Percentiles rank a stretch among this genome's conserved stretches.
phyloP scores from a whole-genome alignment of 2,113 vertebrate species.

The Nycticryphes semicollaris region DNA sequence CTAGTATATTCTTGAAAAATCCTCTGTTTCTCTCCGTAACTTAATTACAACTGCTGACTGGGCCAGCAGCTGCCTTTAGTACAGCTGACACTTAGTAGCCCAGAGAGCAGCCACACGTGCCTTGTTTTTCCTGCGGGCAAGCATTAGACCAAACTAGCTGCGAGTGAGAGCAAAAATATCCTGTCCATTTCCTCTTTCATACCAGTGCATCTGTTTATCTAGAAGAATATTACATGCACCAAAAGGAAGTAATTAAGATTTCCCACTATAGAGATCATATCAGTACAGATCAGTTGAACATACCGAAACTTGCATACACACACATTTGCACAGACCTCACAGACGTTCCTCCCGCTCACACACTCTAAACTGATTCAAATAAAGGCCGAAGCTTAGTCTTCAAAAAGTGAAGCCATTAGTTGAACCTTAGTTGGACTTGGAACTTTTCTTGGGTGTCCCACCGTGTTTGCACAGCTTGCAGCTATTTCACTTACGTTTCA shows the following conservation, averaged over 20 bases:
- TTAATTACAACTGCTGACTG: not conserved
- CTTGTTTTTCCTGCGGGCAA: not conserved
- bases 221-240: not conserved
- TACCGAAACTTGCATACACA: not conserved
- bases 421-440: not conserved
- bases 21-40: not conserved
- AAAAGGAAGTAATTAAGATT: not conserved
- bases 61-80: not conserved
- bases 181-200: not conserved
- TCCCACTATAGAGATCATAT: not conserved
- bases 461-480: not conserved
- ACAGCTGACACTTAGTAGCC: not conserved
- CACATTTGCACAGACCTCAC: not conserved
- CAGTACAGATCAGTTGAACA: not conserved
- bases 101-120: not conserved
- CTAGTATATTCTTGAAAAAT: not conserved
- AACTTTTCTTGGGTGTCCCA: not conserved
- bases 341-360: not conserved
- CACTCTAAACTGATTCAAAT: not conserved
- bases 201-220: not conserved
- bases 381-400: not conserved
- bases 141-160: not conserved
- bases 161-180: not conserved
- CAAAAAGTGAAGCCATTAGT: not conserved
- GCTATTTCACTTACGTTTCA: not conserved